These are phyloP conservation scores for Brachionus manjavacas DNA, from an alignment of 1,140 invertebrate species.

Conservation along the genomic window DNA sequence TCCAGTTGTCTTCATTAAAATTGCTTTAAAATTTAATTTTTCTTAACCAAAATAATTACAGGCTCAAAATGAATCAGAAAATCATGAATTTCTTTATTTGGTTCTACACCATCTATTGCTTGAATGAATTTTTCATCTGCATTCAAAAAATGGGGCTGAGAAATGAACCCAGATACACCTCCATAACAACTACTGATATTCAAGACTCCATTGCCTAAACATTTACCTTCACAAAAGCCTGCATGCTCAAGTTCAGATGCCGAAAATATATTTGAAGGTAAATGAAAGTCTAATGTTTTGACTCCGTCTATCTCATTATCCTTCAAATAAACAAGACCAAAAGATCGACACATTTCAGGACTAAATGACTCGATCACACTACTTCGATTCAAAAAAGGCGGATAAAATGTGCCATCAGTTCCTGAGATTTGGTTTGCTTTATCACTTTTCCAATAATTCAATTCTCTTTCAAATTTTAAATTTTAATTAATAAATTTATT, in stretches of 20 bases:
- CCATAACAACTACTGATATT: constrained; percentile 22
- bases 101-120: not conserved
- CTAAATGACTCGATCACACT: not conserved
- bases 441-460: constrained; percentile 6
- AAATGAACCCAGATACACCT: constrained; percentile 22
- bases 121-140: constrained; percentile 26
- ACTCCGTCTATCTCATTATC: not conserved
- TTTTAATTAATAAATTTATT: too few relatives aligned
- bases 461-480: not conserved
- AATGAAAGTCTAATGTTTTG: constrained; percentile 29
- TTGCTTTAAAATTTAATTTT: not conserved
- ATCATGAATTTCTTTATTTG: constrained; percentile 1
- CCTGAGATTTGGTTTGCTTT: constrained; percentile 6
- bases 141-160: constrained; percentile 41
- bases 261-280: not conserved
- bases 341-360: constrained; percentile 36
- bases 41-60: not conserved
- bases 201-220: constrained; percentile 27
- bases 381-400: not conserved
- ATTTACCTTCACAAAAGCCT: constrained; percentile 22
- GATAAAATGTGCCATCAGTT: constrained; percentile 38
- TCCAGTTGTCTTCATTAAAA: not conserved
- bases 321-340: not conserved
- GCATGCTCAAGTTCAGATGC: not conserved
- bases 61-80: constrained; percentile 37